phyloP scores from a whole-genome alignment of 2,113 vertebrate genomes.

The Hypocryptadius cinnamomeus region DNA sequence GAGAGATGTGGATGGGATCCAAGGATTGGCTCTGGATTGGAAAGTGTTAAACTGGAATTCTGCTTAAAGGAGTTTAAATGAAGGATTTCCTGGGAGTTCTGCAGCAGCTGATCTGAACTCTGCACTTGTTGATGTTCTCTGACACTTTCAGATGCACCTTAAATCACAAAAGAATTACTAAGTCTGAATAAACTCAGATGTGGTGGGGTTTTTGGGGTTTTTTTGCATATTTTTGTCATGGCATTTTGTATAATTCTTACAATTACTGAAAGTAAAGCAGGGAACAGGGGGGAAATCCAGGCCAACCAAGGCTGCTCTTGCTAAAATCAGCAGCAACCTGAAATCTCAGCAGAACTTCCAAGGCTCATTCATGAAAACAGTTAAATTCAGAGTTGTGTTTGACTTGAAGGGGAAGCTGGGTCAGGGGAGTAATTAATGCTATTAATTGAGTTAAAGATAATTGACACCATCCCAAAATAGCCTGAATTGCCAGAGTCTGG shows the following conservation, averaged over 20 bases:
- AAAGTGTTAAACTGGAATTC: not conserved
- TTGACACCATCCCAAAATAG: not conserved
- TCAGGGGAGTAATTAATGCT: not conserved
- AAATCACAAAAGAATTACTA: not conserved
- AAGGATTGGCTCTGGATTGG: not conserved
- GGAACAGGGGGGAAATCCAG: not conserved
- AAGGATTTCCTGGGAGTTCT: not conserved
- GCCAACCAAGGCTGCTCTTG: fast-evolving
- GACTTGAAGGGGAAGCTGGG: not conserved
- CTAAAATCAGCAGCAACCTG: not conserved
- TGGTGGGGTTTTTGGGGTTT: too few species aligned
- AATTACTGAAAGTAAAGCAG: not conserved
- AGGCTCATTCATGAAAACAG: not conserved
- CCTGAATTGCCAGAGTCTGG: not conserved
- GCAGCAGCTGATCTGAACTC: not conserved
- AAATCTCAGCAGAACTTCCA: not conserved
- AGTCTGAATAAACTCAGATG: fast-evolving
- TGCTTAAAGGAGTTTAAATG: not conserved
- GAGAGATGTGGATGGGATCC: not conserved
- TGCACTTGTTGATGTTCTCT: not conserved
- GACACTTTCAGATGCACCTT: not conserved
- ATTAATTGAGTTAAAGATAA: not conserved
- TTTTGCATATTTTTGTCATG: not conserved
- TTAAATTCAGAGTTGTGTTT: not conserved
- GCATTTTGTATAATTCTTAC: not conserved